A percentile compares a stretch with the other conserved stretches of the same genome.
These are phyloP conservation scores for Epicampocera succincta DNA, from an alignment of 2,888 invertebrate species.

Conservation along the genomic window DNA sequence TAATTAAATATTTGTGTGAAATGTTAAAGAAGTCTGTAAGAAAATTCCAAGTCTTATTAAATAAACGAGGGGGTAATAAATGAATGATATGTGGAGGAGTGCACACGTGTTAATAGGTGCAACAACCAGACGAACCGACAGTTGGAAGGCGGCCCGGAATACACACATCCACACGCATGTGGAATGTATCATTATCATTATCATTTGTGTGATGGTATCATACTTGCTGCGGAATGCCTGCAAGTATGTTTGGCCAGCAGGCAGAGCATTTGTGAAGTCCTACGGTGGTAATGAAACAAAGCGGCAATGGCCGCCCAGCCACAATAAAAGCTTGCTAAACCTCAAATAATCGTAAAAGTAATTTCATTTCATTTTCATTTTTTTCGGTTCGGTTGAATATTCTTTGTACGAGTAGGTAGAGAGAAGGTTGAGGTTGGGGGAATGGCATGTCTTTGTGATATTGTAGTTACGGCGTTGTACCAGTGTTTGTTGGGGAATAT, in stretches of 20 bases:
- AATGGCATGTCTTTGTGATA: constrained; percentile 9
- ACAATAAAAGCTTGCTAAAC: constrained; percentile 73
- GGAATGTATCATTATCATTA: neutral
- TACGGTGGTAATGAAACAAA: constrained; percentile 58
- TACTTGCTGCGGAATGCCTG: neutral
- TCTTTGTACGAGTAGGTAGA: constrained; percentile 10
- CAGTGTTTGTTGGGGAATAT: constrained; percentile 4
- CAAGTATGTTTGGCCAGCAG: neutral
- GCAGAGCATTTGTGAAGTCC: constrained; percentile 41
- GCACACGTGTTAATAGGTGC: constrained; percentile 5
- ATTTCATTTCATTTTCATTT: constrained; percentile 69
- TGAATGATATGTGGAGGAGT: too few relatives aligned
- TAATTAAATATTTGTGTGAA: constrained; percentile 61
- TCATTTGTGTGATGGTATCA: neutral
- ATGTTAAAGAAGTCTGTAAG: neutral
- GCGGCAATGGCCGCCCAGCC: constrained; percentile 67
- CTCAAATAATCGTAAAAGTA: constrained; percentile 80
- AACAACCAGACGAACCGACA: neutral
- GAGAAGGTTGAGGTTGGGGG: constrained; percentile 15
- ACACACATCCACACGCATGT: neutral
- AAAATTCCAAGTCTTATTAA: constrained; percentile 12
- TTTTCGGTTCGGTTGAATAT: constrained; percentile 20
- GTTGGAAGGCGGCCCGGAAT: too few relatives aligned
- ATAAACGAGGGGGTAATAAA: constrained; percentile 1
- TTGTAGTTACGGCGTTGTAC: constrained; percentile 15